Conservation (phyloP, 2,113 vertebrate species). For the Montifringilla adamsi region DNA sequence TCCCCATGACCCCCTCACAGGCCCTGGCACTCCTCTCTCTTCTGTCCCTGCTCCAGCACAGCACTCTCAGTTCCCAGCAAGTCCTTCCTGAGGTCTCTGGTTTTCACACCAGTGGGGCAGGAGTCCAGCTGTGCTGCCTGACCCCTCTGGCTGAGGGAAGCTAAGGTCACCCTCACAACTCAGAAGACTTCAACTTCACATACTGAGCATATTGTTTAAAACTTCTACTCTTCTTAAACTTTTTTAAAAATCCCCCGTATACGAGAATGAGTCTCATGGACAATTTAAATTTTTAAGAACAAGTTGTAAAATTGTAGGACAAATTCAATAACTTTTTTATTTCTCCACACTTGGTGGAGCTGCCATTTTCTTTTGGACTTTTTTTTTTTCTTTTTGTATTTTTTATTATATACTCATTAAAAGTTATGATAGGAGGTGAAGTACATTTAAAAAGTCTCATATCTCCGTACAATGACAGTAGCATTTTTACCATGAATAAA, state of each 20-base stretch:
- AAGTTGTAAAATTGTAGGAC: background rate
- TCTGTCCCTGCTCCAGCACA: background rate
- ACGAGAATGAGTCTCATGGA: background rate
- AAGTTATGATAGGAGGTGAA: background rate
- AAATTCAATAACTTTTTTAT: background rate
- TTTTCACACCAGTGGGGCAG: background rate
- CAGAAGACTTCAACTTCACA: background rate
- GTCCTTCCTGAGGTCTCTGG: background rate
- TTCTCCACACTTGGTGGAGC: background rate
- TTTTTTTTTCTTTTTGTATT: background rate
- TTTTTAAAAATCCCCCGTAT: background rate
- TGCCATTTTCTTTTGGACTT: background rate
- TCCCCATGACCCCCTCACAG: fast-evolving
- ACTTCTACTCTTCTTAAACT: background rate
- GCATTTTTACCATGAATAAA: background rate
- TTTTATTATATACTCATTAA: background rate
- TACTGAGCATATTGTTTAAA: background rate
- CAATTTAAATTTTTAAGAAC: background rate
- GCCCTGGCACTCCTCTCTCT: background rate
- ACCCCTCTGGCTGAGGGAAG: background rate
- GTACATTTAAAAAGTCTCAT: background rate
- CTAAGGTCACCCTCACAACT: background rate
- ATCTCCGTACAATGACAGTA: background rate
- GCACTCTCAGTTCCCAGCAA: background rate
- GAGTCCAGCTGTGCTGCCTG: background rate